phyloP scores from a whole-genome alignment of 2,888 invertebrate genomes.

The Cerceris rybyensis region DNA sequence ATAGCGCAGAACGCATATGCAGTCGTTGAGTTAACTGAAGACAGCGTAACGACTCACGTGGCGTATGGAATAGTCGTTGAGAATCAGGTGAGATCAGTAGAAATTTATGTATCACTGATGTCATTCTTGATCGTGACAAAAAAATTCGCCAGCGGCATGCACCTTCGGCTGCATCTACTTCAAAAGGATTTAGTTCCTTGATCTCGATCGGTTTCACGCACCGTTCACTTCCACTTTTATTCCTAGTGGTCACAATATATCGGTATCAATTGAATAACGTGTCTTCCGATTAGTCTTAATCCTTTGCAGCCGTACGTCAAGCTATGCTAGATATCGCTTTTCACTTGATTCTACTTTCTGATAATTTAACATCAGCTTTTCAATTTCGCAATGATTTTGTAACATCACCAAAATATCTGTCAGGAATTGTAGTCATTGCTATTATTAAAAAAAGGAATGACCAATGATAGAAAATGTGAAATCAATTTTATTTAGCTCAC shows the following conservation, averaged over 20 bases:
- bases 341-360: too few species aligned
- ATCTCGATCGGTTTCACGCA: constrained; percentile 1
- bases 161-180: background rate
- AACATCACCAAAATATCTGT: too few species aligned
- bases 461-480: too few species aligned
- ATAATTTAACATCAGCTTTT: too few species aligned
- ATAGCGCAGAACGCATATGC: background rate
- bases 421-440: too few species aligned
- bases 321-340: too few species aligned
- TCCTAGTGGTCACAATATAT: background rate
- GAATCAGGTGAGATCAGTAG: constrained; percentile 48
- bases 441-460: too few species aligned
- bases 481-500: too few species aligned
- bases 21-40: background rate
- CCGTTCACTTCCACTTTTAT: background rate
- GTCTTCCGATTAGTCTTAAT: too few species aligned
- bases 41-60: constrained; percentile 8
- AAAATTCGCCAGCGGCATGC: constrained; percentile 15
- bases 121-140: constrained; percentile 15
- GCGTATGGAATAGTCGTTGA: background rate
- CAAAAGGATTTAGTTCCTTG: background rate
- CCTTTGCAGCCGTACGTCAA: too few species aligned
- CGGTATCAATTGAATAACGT: background rate
- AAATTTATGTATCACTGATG: constrained; percentile 40
- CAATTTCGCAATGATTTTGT: too few species aligned